A percentile compares a stretch with the other conserved stretches of the same genome.
These are phyloP conservation scores for Ylistrum balloti DNA, from an alignment of 1,140 invertebrate genomes.

Conservation along the genomic window DNA sequence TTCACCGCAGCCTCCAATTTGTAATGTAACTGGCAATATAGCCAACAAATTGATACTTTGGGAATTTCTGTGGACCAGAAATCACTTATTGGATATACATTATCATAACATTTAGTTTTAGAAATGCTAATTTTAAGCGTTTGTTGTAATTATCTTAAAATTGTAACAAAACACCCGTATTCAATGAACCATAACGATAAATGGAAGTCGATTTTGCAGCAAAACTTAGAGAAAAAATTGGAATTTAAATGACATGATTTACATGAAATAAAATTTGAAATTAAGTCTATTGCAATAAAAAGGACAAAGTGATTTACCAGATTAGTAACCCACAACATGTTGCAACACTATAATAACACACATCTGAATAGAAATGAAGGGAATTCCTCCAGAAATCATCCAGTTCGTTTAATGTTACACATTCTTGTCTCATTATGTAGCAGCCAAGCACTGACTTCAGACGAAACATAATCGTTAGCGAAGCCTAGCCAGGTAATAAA, in stretches of 20 bases:
- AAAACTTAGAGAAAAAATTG: not conserved
- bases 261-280: not conserved
- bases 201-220: not conserved
- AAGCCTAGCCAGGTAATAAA: not conserved
- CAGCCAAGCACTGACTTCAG: not conserved
- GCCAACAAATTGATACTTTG: no score
- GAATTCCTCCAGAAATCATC: not conserved
- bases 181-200: not conserved
- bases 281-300: not conserved
- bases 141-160: not conserved
- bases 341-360: not conserved
- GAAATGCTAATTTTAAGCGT: not conserved
- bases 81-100: not conserved
- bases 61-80: no score
- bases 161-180: not conserved
- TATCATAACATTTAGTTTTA: not conserved
- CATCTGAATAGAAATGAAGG: not conserved
- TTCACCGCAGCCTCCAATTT: no score
- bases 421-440: not conserved
- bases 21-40: no score
- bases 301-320: not conserved
- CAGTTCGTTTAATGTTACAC: not conserved
- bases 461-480: not conserved
- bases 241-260: slow-evolving; percentile 34
- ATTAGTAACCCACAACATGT: not conserved